A percentile compares a stretch with the other conserved stretches of the same genome.
These are phyloP conservation scores for Plebejus argus DNA, from an alignment of 2,888 invertebrate genomes.

Conservation along the genomic window DNA sequence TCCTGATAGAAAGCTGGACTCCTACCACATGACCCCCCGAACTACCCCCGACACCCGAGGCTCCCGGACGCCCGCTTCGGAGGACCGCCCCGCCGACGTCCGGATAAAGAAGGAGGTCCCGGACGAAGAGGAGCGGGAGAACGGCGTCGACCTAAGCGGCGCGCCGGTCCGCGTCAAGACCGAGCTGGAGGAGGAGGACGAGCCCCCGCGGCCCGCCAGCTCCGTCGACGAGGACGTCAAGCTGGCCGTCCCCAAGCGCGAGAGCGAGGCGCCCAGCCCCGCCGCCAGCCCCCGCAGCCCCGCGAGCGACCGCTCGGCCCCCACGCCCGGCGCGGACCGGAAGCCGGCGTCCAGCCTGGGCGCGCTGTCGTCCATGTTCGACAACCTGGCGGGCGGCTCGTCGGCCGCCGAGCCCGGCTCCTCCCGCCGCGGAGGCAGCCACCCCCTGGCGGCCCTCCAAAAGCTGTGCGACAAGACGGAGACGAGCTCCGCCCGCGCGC, in stretches of 20 bases:
- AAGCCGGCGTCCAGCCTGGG: conserved; percentile 86
- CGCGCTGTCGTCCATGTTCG: conserved; percentile 94
- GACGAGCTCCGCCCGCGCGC: conserved; percentile 83
- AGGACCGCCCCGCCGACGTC: conserved; percentile 81
- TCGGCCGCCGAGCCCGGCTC: conserved; percentile 74
- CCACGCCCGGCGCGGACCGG: conserved; percentile 85
- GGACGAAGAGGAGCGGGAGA: conserved; percentile 76
- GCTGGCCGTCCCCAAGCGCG: conserved; percentile 72
- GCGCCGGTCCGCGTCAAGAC: conserved; percentile 82
- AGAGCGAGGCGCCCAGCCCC: conserved; percentile 78
- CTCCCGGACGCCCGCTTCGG: conserved; percentile 82
- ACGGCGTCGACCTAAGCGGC: conserved; percentile 69
- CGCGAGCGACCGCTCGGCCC: conserved; percentile 87
- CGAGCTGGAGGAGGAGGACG: conserved; percentile 83
- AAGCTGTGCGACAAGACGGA: conserved; percentile 98
- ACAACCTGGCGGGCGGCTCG: conserved; percentile 86
- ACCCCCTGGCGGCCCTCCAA: conserved; percentile 96
- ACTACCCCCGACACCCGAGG: conserved; percentile 86
- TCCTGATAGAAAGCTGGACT: conserved; percentile 88
- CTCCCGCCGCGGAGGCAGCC: conserved; percentile 87
- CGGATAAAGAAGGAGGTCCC: conserved; percentile 81
- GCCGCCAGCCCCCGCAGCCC: conserved; percentile 87
- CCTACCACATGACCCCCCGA: conserved; percentile 83
- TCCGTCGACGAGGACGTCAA: conserved; percentile 66
- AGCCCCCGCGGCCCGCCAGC: conserved; percentile 70